Base-by-base conservation (phyloP, 2,113 vertebrate species). In the Hassar affinis region DNA sequence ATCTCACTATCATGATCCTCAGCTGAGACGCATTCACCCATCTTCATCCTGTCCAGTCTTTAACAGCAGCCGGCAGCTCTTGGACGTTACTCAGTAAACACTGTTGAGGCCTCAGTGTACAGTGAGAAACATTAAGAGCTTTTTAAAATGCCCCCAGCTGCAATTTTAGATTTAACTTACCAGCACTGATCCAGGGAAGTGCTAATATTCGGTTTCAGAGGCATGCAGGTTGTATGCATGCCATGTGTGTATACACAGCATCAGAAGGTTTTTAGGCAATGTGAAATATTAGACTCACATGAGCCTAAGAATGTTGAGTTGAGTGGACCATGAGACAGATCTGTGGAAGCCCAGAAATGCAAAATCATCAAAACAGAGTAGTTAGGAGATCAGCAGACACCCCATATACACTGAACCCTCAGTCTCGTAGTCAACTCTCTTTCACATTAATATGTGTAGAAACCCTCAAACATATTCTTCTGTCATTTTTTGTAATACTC, bases 41-140 rank as follows among this genome's bases (percentile, higher is more conserved):
- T 90, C 86, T 87, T 86, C 87, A 88, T 91, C 90, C 89, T 89
- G 81, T 79, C 45, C 20, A 11, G 71, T 89, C 85, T 91, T 89
- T 89, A 91, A 86, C 75, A 45, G 61, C 45, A 33, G 72, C 66
- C 57, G 42, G 52, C 77, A 66, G 81, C 61, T 83, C 75, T 83
- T 66, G 82, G 80, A 78, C 25, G 57, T 87, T 82, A 54, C 79
- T 81, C 76, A 54, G 75, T 84, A 86, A 85, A 88, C 84, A 84
- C 80, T 76, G 81, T 74, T 14, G 17, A 56, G 17, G 33, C 64
- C 77, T 85, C 75, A 57, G 47, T 75, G 71, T 68, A 79, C 76
- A 62, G 77, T 71, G 49, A 79, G 69, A 79, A 84, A 47, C 59
- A 59, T 76, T 84, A 59, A 83, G 47, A 72, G 78, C 42, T 62